Base-by-base conservation (phyloP, 2,888 invertebrate species). In the Gari tellinella region DNA sequence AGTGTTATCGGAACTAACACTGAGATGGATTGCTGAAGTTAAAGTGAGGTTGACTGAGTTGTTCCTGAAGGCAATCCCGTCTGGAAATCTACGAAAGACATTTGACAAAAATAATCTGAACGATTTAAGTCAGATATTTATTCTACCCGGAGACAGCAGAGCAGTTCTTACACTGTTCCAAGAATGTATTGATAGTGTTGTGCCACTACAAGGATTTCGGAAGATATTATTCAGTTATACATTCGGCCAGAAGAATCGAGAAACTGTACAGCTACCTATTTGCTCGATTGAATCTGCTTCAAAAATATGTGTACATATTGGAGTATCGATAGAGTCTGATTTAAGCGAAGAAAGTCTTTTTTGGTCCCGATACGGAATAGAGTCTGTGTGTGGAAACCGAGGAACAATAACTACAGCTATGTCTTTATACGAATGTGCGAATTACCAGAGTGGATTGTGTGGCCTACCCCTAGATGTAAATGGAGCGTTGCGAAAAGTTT, bases 381-480 rank as follows among this genome's bases (percentile, higher is more conserved):
- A 45, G 25, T 37, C 37, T n/a, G 23, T 66, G 37, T 12, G n/a
- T 25, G 38, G 52, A 26, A 17, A 17, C 21, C 17, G 21, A 25
- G 21, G 51, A 7, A 41, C 8, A 21, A 43, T 58, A n/a, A 37
- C 43, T 17, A 23, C 51, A n/a, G 60, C 58, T 21, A 52, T 37
- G 23, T 66, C 66, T 3, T 66, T 66, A 15, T 40, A 26, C n/a
- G 53, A 66, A 26, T 66, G 53, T 58, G 66, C 37, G 41, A 66
- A 66, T 43, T 26, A 48, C 14, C 66, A 66, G 58, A 58, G 58
- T n/a, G 21, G n/a, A 25, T 41, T 66, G 23, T 25, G 21, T 19
- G 43, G 31, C 15, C 23, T 19, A 10, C 2, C n/a, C 21, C 15
- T 66, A 19, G 1, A 52, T 41, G 52, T 66, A 21, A 66, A 46